phyloP scores from a whole-genome alignment of 2,888 invertebrate genomes.

The Melangyna quadrimaculata region DNA sequence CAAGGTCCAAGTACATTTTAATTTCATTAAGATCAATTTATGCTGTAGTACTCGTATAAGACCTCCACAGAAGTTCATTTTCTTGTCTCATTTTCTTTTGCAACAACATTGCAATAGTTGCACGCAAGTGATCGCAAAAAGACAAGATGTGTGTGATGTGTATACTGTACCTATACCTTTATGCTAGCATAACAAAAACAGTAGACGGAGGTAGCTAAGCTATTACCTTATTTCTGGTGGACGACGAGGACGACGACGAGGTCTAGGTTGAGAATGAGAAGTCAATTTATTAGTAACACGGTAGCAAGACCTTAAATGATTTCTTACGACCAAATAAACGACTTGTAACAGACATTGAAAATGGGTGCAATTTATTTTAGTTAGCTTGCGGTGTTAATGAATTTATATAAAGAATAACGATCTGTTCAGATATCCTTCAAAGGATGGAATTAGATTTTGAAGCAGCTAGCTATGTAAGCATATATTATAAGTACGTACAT shows the following conservation, averaged over 20 bases:
- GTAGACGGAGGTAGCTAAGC: neutral
- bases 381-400: slow-evolving; percentile 8
- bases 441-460: neutral
- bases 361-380: slow-evolving; percentile 44
- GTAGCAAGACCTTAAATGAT: slow-evolving; percentile 53
- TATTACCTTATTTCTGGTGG: neutral
- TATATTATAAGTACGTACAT: too few relatives aligned
- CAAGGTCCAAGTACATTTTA: slow-evolving; percentile 27
- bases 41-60: neutral
- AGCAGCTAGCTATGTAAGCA: neutral
- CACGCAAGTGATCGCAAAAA: slow-evolving; percentile 7
- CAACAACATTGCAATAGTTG: neutral
- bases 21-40: slow-evolving; percentile 60
- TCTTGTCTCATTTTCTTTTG: neutral
- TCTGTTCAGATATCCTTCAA: neutral
- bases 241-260: neutral
- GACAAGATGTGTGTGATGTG: slow-evolving; percentile 1
- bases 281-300: slow-evolving; percentile 56
- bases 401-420: slow-evolving; percentile 21
- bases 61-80: slow-evolving; percentile 9
- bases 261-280: slow-evolving; percentile 8
- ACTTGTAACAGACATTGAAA: slow-evolving; percentile 42
- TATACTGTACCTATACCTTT: neutral
- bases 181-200: neutral
- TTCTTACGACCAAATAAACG: slow-evolving; percentile 57